Evolutionary conservation across 92 coral and sea anemone genomes (phyloP), one percentile per base, ranked within the genome.

Genomic region (Zoanthus solanderi): DNA sequence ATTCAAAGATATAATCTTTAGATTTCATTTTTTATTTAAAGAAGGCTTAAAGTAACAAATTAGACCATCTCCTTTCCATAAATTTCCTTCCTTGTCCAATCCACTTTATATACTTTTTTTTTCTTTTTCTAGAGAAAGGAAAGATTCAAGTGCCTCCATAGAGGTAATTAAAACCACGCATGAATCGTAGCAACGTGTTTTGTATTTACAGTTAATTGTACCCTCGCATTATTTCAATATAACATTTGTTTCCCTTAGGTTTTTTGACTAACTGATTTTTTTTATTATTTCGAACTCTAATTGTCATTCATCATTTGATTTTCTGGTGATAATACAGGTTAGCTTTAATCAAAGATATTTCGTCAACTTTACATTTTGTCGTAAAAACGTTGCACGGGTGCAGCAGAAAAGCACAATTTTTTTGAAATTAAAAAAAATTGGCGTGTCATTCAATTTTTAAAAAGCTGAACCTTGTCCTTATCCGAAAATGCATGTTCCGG

Each of bases 351-450:
- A 58, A 58, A 58, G 66, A 58, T 58, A 58, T 58, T 58, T 58
- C 66, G 66, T 58, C 66, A 58, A 58, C 66, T 58, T 58, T 58
- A 58, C 66, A 6, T 58, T 58, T 58, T 58, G 66, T 15, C 29
- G 68, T 61, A 61, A 61, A 61, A 61, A 61, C 30, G 68, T 61
- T 61, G 68, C 68, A 61, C 68, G 68, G 68, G 68, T 61, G 68
- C 68, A 30, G 68, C 68, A 61, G 68, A 61, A 61, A 61, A 61
- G 68, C 68, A 61, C 68, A 60, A 17, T 61, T 61, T 17, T 61
- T 58, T 58, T 58, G 66, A 58, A 58, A 58, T 58, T 58, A 6
- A 58, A 58, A 58, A 58, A 58, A 58, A 58, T 58, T n/a, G 66
- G 9, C 66, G 66, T 58, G 28, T 58, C 66, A 58, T 58, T 58